These are phyloP conservation scores for Orcinus orca DNA, from an alignment of 2,113 vertebrate genomes.

Conservation along the genomic window DNA sequence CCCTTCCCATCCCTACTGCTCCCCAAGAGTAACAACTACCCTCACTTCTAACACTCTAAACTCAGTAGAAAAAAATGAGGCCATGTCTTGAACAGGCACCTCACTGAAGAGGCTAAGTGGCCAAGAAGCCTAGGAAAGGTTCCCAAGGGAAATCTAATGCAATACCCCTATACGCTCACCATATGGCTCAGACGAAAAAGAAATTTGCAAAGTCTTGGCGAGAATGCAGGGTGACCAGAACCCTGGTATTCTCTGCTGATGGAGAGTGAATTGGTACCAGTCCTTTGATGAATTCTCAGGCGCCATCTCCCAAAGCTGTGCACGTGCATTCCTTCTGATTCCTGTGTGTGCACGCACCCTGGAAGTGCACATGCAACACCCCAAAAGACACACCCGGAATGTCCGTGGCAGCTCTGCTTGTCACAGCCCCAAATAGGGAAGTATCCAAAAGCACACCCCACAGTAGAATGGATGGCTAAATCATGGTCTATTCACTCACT, in stretches of 20 bases:
- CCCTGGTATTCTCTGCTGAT: neutral
- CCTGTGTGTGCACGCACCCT: fast-evolving
- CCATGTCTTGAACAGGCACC: neutral
- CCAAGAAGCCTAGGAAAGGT: too few relatives aligned
- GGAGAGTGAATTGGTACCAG: neutral
- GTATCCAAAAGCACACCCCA: too few relatives aligned
- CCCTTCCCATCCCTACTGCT: neutral
- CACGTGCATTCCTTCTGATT: too few relatives aligned
- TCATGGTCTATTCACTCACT: too few relatives aligned
- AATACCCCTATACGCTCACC: too few relatives aligned
- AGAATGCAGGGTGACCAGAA: neutral
- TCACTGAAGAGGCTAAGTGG: neutral
- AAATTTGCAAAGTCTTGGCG: neutral
- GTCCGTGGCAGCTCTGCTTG: neutral
- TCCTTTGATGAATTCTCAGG: too few relatives aligned
- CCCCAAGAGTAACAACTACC: neutral
- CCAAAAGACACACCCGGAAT: neutral
- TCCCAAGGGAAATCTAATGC: neutral
- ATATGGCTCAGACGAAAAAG: too few relatives aligned
- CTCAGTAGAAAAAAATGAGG: neutral
- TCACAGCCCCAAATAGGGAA: too few relatives aligned
- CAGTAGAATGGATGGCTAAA: neutral
- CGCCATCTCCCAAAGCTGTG: too few relatives aligned
- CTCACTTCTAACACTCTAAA: neutral
- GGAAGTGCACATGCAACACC: fast-evolving